A percentile compares a stretch with the other conserved stretches of the same genome.
Conservation (phyloP, 2,113 vertebrate genomes). For the Salvelinus fontinalis region DNA sequence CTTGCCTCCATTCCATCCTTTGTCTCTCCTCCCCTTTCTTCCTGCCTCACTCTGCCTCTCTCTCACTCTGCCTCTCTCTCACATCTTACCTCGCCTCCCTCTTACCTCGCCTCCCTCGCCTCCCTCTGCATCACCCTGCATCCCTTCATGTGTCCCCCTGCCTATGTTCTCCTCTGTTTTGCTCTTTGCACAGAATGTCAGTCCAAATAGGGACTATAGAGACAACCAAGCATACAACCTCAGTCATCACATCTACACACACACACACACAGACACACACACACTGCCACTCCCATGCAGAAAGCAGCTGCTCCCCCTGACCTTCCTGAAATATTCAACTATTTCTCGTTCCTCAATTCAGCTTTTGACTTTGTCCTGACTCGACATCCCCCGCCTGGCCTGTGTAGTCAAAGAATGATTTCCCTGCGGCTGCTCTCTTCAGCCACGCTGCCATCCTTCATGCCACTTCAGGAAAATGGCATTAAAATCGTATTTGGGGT, state of each 20-base stretch:
- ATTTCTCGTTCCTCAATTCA: conserved; percentile 10
- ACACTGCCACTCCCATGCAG: not conserved
- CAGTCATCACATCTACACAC: not conserved
- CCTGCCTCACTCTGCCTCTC: no score
- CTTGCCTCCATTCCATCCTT: no score
- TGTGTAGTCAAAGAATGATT: not conserved
- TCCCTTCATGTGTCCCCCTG: no score
- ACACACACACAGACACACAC: not conserved
- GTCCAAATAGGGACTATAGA: not conserved
- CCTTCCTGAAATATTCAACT: conserved; percentile 31
- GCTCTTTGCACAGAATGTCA: not conserved
- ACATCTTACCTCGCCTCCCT: no score
- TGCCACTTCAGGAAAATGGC: not conserved
- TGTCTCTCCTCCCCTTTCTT: no score
- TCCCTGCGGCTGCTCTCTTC: not conserved
- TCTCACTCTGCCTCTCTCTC: no score
- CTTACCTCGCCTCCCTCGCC: no score
- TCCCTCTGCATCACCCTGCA: no score
- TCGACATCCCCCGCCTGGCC: conserved; percentile 25
- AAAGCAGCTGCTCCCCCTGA: conserved; percentile 10
- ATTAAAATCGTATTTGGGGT: not conserved
- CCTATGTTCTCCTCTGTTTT: no score
- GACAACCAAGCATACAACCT: not conserved
- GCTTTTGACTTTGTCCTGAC: conserved; percentile 15
- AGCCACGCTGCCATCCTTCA: not conserved